Evolutionary conservation across 1,140 invertebrate genomes (phyloP).

Genomic region (Lasioglossum baleicum): DNA sequence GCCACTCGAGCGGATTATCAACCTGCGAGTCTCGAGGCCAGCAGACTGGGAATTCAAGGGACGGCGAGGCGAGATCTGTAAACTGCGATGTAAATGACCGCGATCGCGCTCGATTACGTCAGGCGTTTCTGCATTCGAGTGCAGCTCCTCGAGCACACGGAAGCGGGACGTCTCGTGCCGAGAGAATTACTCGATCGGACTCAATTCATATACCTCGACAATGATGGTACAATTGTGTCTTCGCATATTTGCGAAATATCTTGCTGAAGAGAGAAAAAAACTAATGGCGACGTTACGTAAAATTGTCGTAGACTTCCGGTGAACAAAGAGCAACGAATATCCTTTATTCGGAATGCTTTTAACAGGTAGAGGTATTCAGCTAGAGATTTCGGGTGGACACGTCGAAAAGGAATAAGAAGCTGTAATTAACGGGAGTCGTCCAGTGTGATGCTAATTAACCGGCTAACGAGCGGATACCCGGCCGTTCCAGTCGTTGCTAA

Average conservation of each 20-base stretch:
- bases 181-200: constrained; percentile 18
- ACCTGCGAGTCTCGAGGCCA: constrained; percentile 52
- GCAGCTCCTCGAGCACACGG: neutral
- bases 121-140: neutral
- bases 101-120: constrained; percentile 49
- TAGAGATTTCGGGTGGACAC: neutral
- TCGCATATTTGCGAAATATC: too few relatives aligned
- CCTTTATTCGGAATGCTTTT: neutral
- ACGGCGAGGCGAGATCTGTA: constrained; percentile 49
- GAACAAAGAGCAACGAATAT: neutral
- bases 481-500: constrained; percentile 25
- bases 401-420: neutral
- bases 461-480: constrained; percentile 28
- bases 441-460: constrained; percentile 34
- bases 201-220: too few relatives aligned
- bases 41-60: constrained; percentile 22
- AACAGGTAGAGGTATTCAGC: neutral
- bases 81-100: constrained; percentile 58
- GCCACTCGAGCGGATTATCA: constrained; percentile 55
- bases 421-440: constrained; percentile 18
- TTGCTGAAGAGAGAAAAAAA: too few relatives aligned
- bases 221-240: too few relatives aligned
- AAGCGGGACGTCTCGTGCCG: neutral
- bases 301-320: neutral
- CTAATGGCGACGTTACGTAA: too few relatives aligned